phyloP scores from a whole-genome alignment of 30 jellyfish, hydroid and myxozoan species.

The Nemopilema nomurai region DNA sequence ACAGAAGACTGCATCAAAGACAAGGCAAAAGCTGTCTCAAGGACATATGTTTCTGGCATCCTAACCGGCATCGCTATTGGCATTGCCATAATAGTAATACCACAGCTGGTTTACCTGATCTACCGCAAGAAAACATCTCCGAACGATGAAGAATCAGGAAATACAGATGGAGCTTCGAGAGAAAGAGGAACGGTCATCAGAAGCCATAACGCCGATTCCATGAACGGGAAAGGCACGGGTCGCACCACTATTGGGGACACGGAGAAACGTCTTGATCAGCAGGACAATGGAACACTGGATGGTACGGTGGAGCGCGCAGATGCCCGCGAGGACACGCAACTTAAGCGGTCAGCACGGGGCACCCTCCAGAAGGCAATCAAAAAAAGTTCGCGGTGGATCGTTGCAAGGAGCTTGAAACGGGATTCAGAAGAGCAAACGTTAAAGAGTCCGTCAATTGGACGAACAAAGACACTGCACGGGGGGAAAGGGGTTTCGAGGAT shows the following conservation, averaged over 20 bases:
- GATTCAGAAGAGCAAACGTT: neutral
- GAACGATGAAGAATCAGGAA: conserved; percentile 2
- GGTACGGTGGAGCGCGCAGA: neutral
- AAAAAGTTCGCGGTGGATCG: neutral
- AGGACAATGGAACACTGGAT: neutral
- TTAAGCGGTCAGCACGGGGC: neutral
- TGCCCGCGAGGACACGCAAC: neutral
- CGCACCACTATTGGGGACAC: too few species aligned
- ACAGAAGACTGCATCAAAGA: conserved; percentile 6
- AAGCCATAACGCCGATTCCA: neutral
- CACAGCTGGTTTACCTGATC: neutral
- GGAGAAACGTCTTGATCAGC: too few species aligned
- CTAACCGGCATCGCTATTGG: conserved; percentile 17
- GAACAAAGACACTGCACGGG: neutral
- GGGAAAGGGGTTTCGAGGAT: neutral
- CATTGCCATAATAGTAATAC: conserved; percentile 2
- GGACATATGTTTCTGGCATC: conserved; percentile 2
- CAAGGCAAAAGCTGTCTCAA: conserved; percentile 1
- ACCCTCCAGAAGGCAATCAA: neutral
- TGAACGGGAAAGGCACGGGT: neutral
- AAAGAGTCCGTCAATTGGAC: neutral
- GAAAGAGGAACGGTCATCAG: neutral
- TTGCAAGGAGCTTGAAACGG: neutral
- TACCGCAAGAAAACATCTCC: neutral
- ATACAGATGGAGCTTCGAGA: neutral